Evolutionary conservation across 2,113 vertebrate genomes (phyloP), one percentile per base, ranked within the genome.

Genomic region (Pseudorectes ferrugineus): DNA sequence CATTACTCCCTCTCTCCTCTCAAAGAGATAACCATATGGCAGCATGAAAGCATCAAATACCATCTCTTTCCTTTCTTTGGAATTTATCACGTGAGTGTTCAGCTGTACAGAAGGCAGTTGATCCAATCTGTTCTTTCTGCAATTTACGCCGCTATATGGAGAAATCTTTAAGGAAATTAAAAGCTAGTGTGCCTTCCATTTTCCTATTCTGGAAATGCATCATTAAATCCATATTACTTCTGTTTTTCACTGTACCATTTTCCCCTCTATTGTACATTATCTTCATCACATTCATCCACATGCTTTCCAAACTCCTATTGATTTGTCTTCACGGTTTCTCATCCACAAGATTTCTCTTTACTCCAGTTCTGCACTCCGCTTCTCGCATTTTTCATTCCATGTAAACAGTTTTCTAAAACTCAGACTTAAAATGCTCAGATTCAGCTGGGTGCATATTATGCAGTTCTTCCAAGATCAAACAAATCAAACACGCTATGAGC

Each of bases 111-210:
- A 70, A 80, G 8, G 21, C 35, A 86, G 43, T 80, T 66, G 23
- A 80, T 55, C 21, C 67, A 92, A 71, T 70, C 51, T 90, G 85
- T 70, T 92, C 71, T 68, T 79, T 85, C 45, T 66, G 33, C 28
- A 85, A 58, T 49, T 85, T 79, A 73, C 38, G 62, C 8, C 45
- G 38, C 35, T 80, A 49, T 38, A 73, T 5, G 7, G 14, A 79
- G 54, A 89, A 85, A 70, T 35, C 49, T 89, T 88, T 42, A 62
- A 72, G 55, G 43, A 93, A 74, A 92, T 61, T 7, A 61, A 76
- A 85, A 85, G 51, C 12, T 54, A 61, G 46, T 0, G 4, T 42
- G 67, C 21, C 49, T 89, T 88, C 62, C 29, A 52, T 68, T 58
- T 65, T 80, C 51, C 38, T 87, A 17, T 43, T 92, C 57, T 25